phyloP scores from a whole-genome alignment of 2,113 vertebrate species.

The Osmerus mordax region DNA sequence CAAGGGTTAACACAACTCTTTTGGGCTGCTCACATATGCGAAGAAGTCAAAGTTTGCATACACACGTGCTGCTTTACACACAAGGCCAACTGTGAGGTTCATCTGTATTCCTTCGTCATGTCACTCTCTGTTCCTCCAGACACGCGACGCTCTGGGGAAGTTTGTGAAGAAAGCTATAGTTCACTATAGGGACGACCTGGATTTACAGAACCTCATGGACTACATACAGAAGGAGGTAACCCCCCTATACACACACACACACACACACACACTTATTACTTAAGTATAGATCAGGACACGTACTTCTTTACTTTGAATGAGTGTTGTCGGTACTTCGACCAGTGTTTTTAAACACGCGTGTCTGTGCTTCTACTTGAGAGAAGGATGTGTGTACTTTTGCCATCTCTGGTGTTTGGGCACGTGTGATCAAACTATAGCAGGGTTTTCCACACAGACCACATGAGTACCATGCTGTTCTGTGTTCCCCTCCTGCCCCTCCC shows the following conservation, averaged over 20 bases:
- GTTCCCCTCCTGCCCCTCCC: slow-evolving; percentile 24
- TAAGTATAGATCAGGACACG: not conserved
- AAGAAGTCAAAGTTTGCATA: slow-evolving; percentile 9
- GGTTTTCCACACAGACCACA: slow-evolving; percentile 28
- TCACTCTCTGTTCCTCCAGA: slow-evolving; percentile 40
- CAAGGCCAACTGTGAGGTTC: not conserved
- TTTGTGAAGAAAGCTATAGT: slow-evolving; percentile 75
- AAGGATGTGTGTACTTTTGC: no score
- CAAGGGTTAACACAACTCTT: slow-evolving; percentile 9
- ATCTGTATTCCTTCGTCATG: not conserved
- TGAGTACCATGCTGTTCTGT: slow-evolving; percentile 29
- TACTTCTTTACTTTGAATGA: no score
- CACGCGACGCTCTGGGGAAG: slow-evolving; percentile 64
- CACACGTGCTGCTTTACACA: not conserved
- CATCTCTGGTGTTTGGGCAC: no score
- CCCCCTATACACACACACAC: not conserved
- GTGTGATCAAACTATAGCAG: not conserved
- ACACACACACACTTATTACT: not conserved
- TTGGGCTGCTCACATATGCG: not conserved
- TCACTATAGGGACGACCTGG: slow-evolving; percentile 76
- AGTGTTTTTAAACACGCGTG: no score
- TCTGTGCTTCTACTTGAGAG: no score
- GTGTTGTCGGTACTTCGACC: no score
- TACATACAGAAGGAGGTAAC: slow-evolving; percentile 77
- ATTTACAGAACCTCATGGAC: slow-evolving; percentile 78